A percentile compares a stretch with the other conserved stretches of the same genome.
Evolutionary conservation across 2,113 vertebrate species (phyloP).

Genomic region (Rhabdornis inornatus): DNA sequence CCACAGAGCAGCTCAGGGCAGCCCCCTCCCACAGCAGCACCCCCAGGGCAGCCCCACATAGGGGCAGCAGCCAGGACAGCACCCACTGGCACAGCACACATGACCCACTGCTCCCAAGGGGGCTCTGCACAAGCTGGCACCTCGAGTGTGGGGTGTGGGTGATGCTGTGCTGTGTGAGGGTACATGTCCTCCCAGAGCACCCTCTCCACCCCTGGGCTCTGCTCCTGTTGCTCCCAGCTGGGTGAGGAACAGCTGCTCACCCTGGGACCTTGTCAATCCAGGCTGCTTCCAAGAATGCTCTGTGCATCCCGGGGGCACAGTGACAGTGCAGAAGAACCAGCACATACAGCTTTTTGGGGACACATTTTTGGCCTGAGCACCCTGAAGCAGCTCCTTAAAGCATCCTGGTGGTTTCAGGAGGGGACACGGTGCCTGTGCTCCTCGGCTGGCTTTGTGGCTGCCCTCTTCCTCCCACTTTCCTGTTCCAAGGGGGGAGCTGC

Average conservation of each 20-base stretch:
- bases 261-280: not conserved
- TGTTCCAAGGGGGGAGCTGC: not conserved
- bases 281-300: not conserved
- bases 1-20: not conserved
- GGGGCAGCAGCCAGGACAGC: not conserved
- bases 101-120: accelerated
- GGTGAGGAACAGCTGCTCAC: not conserved
- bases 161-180: not conserved
- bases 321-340: not conserved
- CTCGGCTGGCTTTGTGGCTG: not conserved
- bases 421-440: not conserved
- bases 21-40: not conserved
- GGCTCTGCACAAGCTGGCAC: not conserved
- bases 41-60: not conserved
- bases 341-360: not conserved
- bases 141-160: accelerated
- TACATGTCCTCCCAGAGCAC: not conserved
- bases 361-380: not conserved
- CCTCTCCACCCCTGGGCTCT: not conserved
- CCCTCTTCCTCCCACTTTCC: not conserved
- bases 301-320: accelerated
- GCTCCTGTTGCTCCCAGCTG: not conserved
- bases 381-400: not conserved
- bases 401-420: not conserved
- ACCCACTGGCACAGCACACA: accelerated